Percentiles rank a stretch among this genome's conserved stretches.
Conservation (phyloP, 2,113 vertebrate genomes). For the Uropsilus gracilis region DNA sequence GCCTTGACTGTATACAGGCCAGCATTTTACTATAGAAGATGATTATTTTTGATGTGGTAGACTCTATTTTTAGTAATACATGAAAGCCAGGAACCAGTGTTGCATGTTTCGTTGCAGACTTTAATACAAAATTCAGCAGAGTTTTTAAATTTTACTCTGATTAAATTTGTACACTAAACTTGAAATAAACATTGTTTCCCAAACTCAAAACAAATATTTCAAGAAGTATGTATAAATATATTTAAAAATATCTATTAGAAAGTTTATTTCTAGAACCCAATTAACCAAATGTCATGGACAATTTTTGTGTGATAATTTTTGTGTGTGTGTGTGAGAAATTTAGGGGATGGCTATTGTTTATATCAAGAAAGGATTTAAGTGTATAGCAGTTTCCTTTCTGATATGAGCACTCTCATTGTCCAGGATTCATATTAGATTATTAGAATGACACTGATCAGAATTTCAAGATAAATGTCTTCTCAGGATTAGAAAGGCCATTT, state of each 20-base stretch:
- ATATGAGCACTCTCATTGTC: not conserved
- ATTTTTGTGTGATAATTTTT: not conserved
- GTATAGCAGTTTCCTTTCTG: not conserved
- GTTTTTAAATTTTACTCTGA: constrained; percentile 46
- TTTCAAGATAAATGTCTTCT: not conserved
- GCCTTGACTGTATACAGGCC: not conserved
- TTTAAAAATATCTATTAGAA: not conserved
- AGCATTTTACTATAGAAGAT: constrained; percentile 43
- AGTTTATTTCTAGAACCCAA: not conserved
- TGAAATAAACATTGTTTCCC: constrained; percentile 33
- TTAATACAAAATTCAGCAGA: constrained; percentile 55
- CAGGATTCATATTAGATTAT: not conserved
- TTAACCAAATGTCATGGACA: not conserved
- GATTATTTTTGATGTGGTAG: constrained; percentile 67
- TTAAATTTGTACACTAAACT: constrained; percentile 4
- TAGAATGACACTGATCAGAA: not conserved
- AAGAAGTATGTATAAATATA: not conserved
- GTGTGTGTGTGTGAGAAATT: not conserved
- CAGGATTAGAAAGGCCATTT: not conserved
- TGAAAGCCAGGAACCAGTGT: constrained; percentile 35
- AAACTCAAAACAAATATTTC: not conserved
- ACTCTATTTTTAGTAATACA: constrained; percentile 67
- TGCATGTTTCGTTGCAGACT: constrained; percentile 2
- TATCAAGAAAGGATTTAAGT: not conserved
- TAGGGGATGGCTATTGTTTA: not conserved